Evolutionary conservation across 1,140 invertebrate genomes (phyloP).

Genomic region (Dysdera silvatica): DNA sequence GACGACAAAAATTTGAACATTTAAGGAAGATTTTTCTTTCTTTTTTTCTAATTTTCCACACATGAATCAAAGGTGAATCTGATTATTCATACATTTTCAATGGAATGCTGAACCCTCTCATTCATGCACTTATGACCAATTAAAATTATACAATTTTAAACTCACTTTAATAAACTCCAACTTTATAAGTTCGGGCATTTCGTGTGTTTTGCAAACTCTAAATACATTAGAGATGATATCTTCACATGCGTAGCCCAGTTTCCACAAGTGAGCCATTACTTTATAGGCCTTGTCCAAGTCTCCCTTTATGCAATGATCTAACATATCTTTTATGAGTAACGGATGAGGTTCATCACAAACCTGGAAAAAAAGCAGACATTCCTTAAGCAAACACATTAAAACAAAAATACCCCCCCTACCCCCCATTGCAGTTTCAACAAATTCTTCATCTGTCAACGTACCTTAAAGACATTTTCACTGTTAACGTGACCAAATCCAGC

Average conservation of each 20-base stretch:
- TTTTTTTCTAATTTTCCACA: too few species aligned
- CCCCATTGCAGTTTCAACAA: too few species aligned
- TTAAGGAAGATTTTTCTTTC: too few species aligned
- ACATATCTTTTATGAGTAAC: constrained; percentile 82
- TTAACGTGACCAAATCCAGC: constrained; percentile 90
- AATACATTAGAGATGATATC: constrained; percentile 95
- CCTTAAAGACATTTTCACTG: constrained; percentile 95
- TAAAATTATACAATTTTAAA: too few species aligned
- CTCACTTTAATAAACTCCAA: constrained; percentile 75
- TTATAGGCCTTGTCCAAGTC: constrained; percentile 83
- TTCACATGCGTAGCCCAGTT: constrained; percentile 87
- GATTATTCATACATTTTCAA: too few species aligned
- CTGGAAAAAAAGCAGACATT: too few species aligned
- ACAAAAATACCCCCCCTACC: too few species aligned
- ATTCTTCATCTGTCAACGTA: constrained; percentile 36
- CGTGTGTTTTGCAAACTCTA: constrained; percentile 78
- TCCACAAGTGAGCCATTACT: constrained; percentile 78
- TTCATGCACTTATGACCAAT: too few species aligned
- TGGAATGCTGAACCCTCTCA: too few species aligned
- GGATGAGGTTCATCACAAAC: constrained; percentile 99
- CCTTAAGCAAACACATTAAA: too few species aligned
- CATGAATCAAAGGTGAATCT: too few species aligned
- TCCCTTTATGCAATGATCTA: constrained; percentile 67
- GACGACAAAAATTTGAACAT: too few species aligned
- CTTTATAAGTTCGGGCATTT: constrained; percentile 70